Evolutionary conservation across 2,797 vertebrate genomes (phyloP), one percentile per base, ranked within the genome.

Genomic region (Setipinna tenuifilis): DNA sequence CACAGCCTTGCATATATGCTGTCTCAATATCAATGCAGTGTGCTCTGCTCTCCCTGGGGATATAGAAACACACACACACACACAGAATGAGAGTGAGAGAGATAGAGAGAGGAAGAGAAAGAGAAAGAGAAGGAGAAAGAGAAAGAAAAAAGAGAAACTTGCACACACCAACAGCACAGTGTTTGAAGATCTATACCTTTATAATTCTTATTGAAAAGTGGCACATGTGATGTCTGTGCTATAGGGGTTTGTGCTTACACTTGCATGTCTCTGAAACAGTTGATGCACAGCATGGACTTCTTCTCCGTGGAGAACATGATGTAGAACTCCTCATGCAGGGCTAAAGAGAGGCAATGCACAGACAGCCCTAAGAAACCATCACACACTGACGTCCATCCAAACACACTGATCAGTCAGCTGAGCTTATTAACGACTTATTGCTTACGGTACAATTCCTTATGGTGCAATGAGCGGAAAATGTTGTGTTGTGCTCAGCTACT

Each of bases 1-100:
- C 96, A 87, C 98, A 99, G 65, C 98, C 98, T 90, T 98, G 97
- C 87, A 96, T 92, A 71, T 98, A 98, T 0, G 98, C 98, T 0
- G 97, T 98, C 92, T 99, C 98, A 46, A 98, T 97, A 89, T 99
- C 98, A 35, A 99, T 98, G 93, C 97, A 99, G 93, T 99, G 97
- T 0, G 96, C 96, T 12, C 97, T 95, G 92, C 96, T 97, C 92
- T 98, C 98, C 91, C 98, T 99, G 92, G 0, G 0, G 54, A 71
- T 61, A 80, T 83, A 90, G 82, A 65, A 75, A 85, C 84, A 84
- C 82, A 58, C 68, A 48, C 80, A 62, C 14, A 82, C 57, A 82
- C 31, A 31, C 41, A 41, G 35, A 41, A 41, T 2, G 35, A 41
- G 35, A 41, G 35, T 2, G 35, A 41, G 2, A 41, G 35, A 31